Evolutionary conservation across 2,113 vertebrate species (phyloP), one percentile per base, ranked within the genome.

Genomic region (Hemiprocne comata): DNA sequence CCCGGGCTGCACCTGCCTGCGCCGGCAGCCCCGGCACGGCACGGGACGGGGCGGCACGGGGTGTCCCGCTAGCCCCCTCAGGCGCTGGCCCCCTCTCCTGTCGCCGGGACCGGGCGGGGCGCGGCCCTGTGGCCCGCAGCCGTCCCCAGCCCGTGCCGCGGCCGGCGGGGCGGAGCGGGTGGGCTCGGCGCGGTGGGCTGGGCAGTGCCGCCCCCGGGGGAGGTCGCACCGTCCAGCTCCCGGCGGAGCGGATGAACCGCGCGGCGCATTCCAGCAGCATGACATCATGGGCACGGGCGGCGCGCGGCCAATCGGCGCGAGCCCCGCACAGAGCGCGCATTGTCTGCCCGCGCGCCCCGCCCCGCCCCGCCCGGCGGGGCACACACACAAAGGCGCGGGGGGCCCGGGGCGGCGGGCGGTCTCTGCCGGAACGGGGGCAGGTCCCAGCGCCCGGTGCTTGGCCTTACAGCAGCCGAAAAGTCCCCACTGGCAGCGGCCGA

Each of bases 261-360:
- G 65, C 89, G 25, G 85, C 91, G 90, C 97, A 98, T 98, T 98
- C 98, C 98, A 94, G 73, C 82, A 82, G 92, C 95, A 84, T 98
- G 97, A 98, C 98, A 97, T 98, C 97, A 98, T 94, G 96, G 94
- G 98, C 97, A 95, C 95, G 90, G 87, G 81, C 83, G 85, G 96
- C 71, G 85, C 90, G 58, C 95, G 96, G 97, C 97, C 98, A 98
- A 97, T 97, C 90, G 80, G 95, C 95, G 95, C 60, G 81, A 96
- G 79, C 95, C 95, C 95, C 90, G 95, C 96, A 98, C 97, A 98
- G 96, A 95, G 89, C 94, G 85, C 96, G 95, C 97, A 98, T 98
- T 98, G 98, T 98, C 97, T 97, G 89, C 80, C 95, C 94, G 58
- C 91, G 92, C 86, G 95, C 97, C 94, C 97, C 77, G 90, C 92